A percentile compares a stretch with the other conserved stretches of the same genome.
Conservation (phyloP, 2,797 vertebrate genomes). For the Peromyscus eremicus region DNA sequence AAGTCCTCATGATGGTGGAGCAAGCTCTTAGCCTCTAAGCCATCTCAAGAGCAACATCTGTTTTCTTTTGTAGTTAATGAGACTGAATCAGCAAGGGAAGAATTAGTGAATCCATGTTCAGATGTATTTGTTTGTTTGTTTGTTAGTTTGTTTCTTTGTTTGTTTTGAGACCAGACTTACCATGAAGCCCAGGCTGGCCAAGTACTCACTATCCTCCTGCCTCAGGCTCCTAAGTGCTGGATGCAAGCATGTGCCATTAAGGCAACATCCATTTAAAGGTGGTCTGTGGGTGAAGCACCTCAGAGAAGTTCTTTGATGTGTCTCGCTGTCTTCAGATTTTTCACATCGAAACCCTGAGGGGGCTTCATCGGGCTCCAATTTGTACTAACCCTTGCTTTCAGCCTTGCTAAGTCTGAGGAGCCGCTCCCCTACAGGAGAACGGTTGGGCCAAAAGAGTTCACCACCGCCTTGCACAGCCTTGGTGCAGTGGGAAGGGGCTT, state of each 20-base stretch:
- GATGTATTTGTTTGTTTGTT: neutral
- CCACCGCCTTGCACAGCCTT: no score
- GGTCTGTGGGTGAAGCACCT: neutral
- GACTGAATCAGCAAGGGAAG: neutral
- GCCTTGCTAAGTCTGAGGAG: neutral
- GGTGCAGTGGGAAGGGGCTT: no score
- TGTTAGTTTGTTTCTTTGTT: neutral
- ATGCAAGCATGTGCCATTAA: neutral
- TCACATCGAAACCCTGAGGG: neutral
- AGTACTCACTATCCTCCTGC: neutral
- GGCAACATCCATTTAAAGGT: neutral
- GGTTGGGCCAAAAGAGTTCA: neutral
- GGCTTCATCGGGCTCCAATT: neutral
- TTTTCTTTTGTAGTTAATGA: constrained; percentile 2
- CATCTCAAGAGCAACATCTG: neutral
- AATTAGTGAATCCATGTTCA: neutral
- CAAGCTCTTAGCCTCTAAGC: neutral
- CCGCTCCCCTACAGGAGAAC: neutral
- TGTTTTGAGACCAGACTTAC: neutral
- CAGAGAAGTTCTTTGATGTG: neutral
- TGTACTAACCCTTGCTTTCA: neutral
- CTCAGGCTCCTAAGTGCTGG: neutral
- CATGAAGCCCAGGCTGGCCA: neutral
- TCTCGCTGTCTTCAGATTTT: neutral
- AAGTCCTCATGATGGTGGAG: neutral